Evolutionary conservation across 1,140 invertebrate genomes (phyloP).

Genomic region (Halyomorpha halys): DNA sequence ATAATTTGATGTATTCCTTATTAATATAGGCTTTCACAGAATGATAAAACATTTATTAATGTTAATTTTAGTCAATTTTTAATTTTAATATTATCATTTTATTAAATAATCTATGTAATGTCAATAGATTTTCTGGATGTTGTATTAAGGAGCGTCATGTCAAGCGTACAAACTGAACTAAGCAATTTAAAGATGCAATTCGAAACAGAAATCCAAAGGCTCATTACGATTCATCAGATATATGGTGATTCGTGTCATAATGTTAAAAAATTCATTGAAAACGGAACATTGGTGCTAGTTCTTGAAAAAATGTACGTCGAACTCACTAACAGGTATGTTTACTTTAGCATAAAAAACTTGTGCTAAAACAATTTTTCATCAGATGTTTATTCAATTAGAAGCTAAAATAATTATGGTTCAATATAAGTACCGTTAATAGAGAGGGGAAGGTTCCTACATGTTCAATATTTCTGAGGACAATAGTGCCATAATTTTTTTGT

Average conservation of each 20-base stretch:
- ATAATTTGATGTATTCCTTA: too few species aligned
- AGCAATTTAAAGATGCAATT: conserved; percentile 34
- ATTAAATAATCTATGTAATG: conserved; percentile 27
- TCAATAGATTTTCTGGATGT: conserved; percentile 30
- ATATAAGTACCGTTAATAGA: too few species aligned
- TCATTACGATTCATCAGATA: conserved; percentile 44
- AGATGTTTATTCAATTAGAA: too few species aligned
- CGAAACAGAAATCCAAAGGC: conserved; percentile 40
- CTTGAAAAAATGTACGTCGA: conserved; percentile 46
- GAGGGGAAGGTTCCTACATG: too few species aligned
- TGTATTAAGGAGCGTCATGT: conserved; percentile 25
- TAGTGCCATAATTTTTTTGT: too few species aligned
- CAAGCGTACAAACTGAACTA: conserved; percentile 30
- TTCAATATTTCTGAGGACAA: too few species aligned
- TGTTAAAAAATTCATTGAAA: conserved; percentile 44
- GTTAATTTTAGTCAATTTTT: not conserved
- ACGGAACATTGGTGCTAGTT: conserved; percentile 42
- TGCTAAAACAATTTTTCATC: too few species aligned
- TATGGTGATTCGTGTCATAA: conserved; percentile 48
- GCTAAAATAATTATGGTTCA: too few species aligned
- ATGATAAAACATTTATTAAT: not conserved
- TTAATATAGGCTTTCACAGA: not conserved
- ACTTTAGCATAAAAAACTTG: not conserved
- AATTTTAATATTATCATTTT: conserved; percentile 13
- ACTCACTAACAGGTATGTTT: conserved; percentile 44